Evolutionary conservation across 2,797 vertebrate species (phyloP).

Genomic region (Capromys pilorides): DNA sequence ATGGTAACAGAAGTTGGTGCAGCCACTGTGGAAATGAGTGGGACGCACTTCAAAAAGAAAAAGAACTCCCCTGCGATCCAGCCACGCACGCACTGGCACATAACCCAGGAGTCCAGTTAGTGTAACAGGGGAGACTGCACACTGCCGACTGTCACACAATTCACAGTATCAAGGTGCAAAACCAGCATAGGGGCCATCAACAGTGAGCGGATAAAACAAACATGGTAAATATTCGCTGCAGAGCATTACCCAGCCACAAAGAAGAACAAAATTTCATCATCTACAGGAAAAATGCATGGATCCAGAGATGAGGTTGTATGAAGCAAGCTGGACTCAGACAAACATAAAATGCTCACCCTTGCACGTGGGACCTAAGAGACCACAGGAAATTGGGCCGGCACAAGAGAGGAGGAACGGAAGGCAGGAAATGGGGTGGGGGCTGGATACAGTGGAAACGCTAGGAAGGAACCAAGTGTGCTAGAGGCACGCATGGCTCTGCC

Average conservation of each 20-base stretch:
- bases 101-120: background rate
- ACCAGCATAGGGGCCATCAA: background rate
- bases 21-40: background rate
- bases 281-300: background rate
- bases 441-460: background rate
- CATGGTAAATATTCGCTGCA: rapidly evolving
- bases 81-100: background rate
- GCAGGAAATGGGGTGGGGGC: background rate
- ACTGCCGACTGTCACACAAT: background rate
- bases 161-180: background rate
- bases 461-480: background rate
- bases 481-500: background rate
- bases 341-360: background rate
- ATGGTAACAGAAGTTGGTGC: rapidly evolving
- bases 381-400: background rate
- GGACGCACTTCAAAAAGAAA: background rate
- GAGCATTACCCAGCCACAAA: background rate
- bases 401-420: background rate
- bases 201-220: background rate
- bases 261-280: background rate
- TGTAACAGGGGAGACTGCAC: background rate
- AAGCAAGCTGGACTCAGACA: background rate
- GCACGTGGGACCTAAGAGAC: background rate
- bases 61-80: background rate
- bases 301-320: background rate